Conservation (phyloP, 2,113 vertebrate genomes). For the Okapia johnstoni region DNA sequence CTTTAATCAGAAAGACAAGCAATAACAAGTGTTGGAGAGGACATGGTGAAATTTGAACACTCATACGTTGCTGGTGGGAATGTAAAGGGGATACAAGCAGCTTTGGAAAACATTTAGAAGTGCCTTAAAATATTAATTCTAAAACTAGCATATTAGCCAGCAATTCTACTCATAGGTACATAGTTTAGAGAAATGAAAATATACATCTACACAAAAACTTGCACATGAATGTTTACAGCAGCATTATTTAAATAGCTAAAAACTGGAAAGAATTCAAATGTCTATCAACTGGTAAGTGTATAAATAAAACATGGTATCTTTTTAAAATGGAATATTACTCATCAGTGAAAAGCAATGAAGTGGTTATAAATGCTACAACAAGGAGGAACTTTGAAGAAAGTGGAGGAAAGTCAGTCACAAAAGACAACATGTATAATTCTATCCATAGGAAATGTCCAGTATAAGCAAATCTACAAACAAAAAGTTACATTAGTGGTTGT, state of each 20-base stretch:
- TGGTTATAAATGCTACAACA: not conserved
- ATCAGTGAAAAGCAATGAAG: not conserved
- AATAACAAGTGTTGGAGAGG: not conserved
- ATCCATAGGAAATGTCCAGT: not conserved
- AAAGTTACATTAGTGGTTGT: not conserved
- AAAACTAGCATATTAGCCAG: not conserved
- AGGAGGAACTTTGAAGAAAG: not conserved
- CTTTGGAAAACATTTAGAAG: not conserved
- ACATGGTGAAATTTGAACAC: not conserved
- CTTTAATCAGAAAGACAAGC: not conserved
- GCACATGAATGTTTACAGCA: not conserved
- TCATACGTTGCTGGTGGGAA: not conserved
- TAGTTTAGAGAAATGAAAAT: not conserved
- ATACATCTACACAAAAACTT: not conserved
- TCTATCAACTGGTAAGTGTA: not conserved
- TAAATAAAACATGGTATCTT: not conserved
- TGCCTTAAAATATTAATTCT: not conserved
- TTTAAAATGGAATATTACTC: not conserved
- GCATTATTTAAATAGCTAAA: not conserved
- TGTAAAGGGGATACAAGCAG: not conserved
- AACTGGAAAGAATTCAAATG: not conserved
- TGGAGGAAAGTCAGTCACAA: not conserved
- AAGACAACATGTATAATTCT: not conserved
- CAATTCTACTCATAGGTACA: not conserved
- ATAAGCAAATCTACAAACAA: not conserved